Percentiles rank a stretch among this genome's conserved stretches.
These are phyloP conservation scores for Antheraea assamensis DNA, from an alignment of 2,888 invertebrate species.

Conservation along the genomic window DNA sequence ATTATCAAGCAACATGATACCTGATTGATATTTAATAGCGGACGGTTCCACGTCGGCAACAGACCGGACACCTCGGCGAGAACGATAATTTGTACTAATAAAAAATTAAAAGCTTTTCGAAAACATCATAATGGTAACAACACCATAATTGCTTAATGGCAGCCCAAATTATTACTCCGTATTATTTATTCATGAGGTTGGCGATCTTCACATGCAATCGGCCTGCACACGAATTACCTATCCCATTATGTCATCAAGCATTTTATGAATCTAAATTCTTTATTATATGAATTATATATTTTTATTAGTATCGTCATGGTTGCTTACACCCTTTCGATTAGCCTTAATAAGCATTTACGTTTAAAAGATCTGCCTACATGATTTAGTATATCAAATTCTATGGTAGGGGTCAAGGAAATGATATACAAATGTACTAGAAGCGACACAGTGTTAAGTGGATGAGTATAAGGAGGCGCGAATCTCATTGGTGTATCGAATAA, in stretches of 20 bases:
- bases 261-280: conserved; percentile 77
- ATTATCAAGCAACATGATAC: conserved; percentile 29
- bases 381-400: neutral
- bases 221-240: conserved; percentile 72
- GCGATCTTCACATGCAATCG: conserved; percentile 67
- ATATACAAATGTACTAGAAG: neutral
- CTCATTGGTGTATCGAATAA: too few relatives aligned
- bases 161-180: conserved; percentile 72
- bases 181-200: conserved; percentile 77
- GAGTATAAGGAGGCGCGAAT: neutral
- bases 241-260: conserved; percentile 79
- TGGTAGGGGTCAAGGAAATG: neutral
- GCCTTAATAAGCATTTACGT: conserved; percentile 65
- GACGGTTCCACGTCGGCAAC: conserved; percentile 58
- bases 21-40: conserved; percentile 79
- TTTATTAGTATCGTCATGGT: conserved; percentile 66
- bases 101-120: conserved; percentile 81
- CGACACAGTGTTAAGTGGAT: neutral
- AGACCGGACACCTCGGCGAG: conserved; percentile 64
- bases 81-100: conserved; percentile 74
- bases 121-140: conserved; percentile 77
- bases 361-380: neutral
- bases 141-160: conserved; percentile 79
- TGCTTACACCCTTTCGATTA: conserved; percentile 70
- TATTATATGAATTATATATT: conserved; percentile 71